Percentiles rank a stretch among this genome's conserved stretches.
These are phyloP conservation scores for Mesocricetus auratus DNA, from an alignment of 2,113 vertebrate genomes.

Conservation along the genomic window DNA sequence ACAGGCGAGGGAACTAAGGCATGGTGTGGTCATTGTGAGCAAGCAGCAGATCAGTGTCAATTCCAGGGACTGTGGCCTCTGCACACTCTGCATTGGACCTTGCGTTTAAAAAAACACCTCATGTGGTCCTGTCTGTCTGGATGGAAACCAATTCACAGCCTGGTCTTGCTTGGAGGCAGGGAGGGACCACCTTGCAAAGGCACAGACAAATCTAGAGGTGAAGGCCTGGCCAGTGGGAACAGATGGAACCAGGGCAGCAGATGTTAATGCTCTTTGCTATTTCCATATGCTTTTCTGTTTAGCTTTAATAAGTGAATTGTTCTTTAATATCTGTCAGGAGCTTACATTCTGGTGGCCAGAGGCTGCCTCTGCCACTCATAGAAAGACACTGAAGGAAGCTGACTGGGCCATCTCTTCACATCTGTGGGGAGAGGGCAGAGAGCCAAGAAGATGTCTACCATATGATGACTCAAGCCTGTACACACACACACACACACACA, in stretches of 20 bases:
- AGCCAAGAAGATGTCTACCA: neutral
- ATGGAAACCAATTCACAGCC: neutral
- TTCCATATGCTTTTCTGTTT: constrained; percentile 86
- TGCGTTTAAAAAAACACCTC: neutral
- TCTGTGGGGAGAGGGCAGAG: neutral
- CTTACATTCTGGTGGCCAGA: constrained; percentile 68
- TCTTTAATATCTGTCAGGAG: constrained; percentile 81
- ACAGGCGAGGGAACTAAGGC: neutral
- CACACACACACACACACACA: neutral
- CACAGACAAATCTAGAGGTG: constrained; percentile 72
- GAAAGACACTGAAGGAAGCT: neutral
- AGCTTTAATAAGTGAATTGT: constrained; percentile 82
- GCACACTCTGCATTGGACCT: fast-evolving
- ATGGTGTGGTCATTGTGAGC: fast-evolving
- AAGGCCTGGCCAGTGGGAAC: constrained; percentile 80
- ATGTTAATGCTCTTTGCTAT: constrained; percentile 82
- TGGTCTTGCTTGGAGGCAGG: constrained; percentile 57
- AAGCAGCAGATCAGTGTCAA: neutral
- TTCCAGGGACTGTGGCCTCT: neutral
- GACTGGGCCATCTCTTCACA: neutral
- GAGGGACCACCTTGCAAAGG: constrained; percentile 57
- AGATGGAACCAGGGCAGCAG: constrained; percentile 85
- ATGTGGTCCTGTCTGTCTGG: neutral
- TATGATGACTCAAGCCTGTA: neutral
- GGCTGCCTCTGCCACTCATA: constrained; percentile 33